A percentile compares a stretch with the other conserved stretches of the same genome.
phyloP scores from a whole-genome alignment of 2,113 vertebrate genomes.

The Raphicerus campestris region DNA sequence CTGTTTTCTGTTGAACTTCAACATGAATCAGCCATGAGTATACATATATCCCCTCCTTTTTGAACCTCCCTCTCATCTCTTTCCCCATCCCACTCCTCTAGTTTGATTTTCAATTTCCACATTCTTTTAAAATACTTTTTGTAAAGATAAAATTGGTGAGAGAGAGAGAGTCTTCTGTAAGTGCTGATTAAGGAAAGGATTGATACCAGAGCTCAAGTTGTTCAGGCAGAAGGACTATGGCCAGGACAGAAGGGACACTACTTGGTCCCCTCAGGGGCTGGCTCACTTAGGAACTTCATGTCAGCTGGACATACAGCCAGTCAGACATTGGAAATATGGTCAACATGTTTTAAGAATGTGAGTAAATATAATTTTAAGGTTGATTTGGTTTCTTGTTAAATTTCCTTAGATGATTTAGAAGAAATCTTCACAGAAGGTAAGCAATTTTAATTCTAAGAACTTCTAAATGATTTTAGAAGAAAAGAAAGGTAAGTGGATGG shows the following conservation, averaged over 20 bases:
- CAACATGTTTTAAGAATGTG: background rate
- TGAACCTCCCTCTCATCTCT: background rate
- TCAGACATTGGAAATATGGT: rapidly evolving
- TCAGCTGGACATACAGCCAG: no score
- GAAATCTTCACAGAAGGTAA: background rate
- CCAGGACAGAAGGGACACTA: background rate
- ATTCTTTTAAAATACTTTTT: background rate
- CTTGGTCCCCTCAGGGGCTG: rapidly evolving
- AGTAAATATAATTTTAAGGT: background rate
- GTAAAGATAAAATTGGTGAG: background rate
- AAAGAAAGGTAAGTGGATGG: no score
- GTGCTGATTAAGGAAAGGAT: background rate
- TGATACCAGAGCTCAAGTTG: background rate
- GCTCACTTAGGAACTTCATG: background rate
- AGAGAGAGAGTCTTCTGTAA: background rate
- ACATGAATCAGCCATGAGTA: background rate
- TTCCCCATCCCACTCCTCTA: background rate
- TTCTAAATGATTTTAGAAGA: background rate
- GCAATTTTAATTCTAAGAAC: background rate
- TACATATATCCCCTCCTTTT: background rate
- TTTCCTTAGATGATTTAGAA: background rate
- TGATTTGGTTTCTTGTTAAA: background rate
- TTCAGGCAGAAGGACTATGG: background rate
- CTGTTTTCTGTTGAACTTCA: background rate
- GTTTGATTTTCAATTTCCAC: background rate